These are phyloP conservation scores for Quadroppia sp. DNA, from an alignment of 2,888 invertebrate species.

Conservation along the genomic window DNA sequence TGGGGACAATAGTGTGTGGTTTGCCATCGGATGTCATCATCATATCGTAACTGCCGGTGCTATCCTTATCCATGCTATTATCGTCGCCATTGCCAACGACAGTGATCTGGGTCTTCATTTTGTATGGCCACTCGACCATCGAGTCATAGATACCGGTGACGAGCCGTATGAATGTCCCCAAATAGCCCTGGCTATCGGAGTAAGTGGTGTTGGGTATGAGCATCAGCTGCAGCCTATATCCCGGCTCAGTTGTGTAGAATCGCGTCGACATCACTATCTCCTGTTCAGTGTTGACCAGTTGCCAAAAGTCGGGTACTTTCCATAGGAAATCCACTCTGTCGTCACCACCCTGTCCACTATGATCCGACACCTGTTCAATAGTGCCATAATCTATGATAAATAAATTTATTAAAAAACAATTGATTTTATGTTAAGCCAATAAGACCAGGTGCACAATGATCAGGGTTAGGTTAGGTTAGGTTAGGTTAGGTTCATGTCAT, in stretches of 20 bases:
- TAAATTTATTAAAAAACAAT: too few relatives aligned
- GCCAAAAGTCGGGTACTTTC: slow-evolving; percentile 35
- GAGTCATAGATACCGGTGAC: slow-evolving; percentile 45
- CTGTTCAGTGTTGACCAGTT: slow-evolving; percentile 21
- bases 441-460: too few relatives aligned
- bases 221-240: slow-evolving; percentile 39
- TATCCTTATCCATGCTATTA: background rate
- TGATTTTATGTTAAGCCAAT: too few relatives aligned
- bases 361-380: too few relatives aligned
- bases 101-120: slow-evolving; percentile 44
- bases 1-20: slow-evolving; percentile 41
- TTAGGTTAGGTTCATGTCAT: too few relatives aligned
- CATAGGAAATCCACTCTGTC: slow-evolving; percentile 35
- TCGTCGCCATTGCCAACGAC: slow-evolving; percentile 41
- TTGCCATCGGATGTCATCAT: slow-evolving; percentile 9
- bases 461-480: too few relatives aligned
- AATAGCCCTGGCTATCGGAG: slow-evolving; percentile 42
- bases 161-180: slow-evolving; percentile 46
- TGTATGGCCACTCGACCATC: slow-evolving; percentile 46
- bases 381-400: too few relatives aligned
- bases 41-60: background rate
- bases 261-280: slow-evolving; percentile 34
- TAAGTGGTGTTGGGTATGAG: slow-evolving; percentile 41
- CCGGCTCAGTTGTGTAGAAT: slow-evolving; percentile 30
- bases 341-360: too few relatives aligned